Base-by-base conservation (phyloP, 2,113 vertebrate genomes). In the Chauna torquata region DNA sequence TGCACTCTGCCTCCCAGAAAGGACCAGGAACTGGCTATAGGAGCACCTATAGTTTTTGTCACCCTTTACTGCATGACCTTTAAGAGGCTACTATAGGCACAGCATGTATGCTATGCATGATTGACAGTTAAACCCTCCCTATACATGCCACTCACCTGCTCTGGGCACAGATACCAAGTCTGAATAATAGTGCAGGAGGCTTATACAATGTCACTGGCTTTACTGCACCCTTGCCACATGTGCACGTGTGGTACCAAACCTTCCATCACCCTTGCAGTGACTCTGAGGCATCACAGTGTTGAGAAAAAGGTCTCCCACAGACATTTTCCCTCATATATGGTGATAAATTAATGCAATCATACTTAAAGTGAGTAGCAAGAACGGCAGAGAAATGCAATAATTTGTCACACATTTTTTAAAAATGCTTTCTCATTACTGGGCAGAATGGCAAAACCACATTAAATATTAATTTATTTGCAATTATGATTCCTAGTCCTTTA, bases 391-490 rank as follows among this genome's bases (percentile, higher is more conserved):
- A 92, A 84, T 58, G 55, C 38, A 36, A 27, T 83, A 38, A 83
- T 83, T 77, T 78, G 18, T 94, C 61, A 69, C 50, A 2, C 13
- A 4, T 47, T 32, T 17, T 82, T 79, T 34, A 3, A 3, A 20
- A 38, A 50, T 75, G 15, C 77, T 88, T 90, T 91, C n/a, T 93
- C 18, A 28, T 93, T 94, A 57, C 44, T 75, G 74, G n/a, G 30
- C 36, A 81, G 72, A 93, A 78, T 40, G 50, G 59, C 55, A 92
- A 86, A 92, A 89, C 18, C 52, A 62, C 32, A 66, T 92, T 83
- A 94, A 96, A 90, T 90, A 86, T 94, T 93, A 80, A 88, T 69
- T 93, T 80, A 64, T 91, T 52, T 66, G 25, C 42, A 90, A 36
- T 65, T 86, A 55, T 92, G 4, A 24, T 70, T 83, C 70, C 38